These are phyloP conservation scores for Creontiades dilutus DNA, from an alignment of 2,888 invertebrate genomes.

Conservation along the genomic window DNA sequence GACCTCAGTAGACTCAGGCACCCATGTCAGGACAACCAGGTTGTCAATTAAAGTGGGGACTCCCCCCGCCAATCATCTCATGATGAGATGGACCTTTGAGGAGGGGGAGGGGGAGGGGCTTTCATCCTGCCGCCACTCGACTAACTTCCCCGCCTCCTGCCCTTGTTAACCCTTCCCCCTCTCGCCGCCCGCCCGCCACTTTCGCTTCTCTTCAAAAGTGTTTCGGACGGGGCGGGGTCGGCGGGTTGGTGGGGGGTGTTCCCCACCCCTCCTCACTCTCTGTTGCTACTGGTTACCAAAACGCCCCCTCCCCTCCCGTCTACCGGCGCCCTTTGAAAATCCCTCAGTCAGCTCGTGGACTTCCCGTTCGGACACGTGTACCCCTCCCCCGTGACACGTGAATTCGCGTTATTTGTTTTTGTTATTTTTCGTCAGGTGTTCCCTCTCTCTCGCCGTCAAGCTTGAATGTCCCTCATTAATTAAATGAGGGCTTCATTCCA, in stretches of 20 bases:
- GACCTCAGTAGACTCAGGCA: conserved; percentile 46
- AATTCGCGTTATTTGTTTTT: too few species aligned
- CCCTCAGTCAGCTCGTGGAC: conserved; percentile 69
- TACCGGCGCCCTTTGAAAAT: conserved; percentile 48
- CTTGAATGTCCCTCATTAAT: background rate
- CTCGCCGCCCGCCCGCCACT: background rate
- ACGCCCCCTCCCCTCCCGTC: conserved; percentile 52
- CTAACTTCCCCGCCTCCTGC: background rate
- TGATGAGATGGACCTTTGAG: background rate
- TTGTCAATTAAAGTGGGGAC: conserved; percentile 54
- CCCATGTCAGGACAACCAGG: conserved; percentile 61
- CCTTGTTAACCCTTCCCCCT: background rate
- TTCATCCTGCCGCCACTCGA: conserved; percentile 56
- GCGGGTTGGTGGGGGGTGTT: conserved; percentile 38
- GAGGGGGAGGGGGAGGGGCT: conserved; percentile 6
- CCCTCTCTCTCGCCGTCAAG: too few species aligned
- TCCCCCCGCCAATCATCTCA: background rate
- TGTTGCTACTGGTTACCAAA: conserved; percentile 68
- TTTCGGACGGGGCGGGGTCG: conserved; percentile 19
- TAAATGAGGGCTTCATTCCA: background rate
- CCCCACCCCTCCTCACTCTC: conserved; percentile 25
- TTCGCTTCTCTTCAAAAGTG: conserved; percentile 25
- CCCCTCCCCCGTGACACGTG: too few species aligned
- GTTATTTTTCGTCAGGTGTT: too few species aligned
- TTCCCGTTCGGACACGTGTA: conserved; percentile 53